These are phyloP conservation scores for Columba janthina DNA, from an alignment of 2,113 vertebrate species.

Conservation along the genomic window DNA sequence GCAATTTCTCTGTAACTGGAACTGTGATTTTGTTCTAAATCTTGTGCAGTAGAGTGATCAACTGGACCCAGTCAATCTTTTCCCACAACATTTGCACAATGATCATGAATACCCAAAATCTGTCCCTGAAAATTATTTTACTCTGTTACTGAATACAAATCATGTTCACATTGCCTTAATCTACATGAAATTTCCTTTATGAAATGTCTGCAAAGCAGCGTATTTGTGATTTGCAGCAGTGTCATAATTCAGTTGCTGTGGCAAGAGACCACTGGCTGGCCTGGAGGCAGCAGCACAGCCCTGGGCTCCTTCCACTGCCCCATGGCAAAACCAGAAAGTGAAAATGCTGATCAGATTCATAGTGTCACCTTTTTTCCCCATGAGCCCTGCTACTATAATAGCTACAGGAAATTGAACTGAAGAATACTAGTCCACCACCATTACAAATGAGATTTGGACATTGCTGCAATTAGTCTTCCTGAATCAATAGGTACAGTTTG, in stretches of 20 bases:
- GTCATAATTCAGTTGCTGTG: background rate
- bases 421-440: background rate
- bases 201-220: background rate
- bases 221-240: background rate
- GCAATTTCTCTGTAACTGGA: background rate
- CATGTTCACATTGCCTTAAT: background rate
- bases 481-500: background rate
- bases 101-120: background rate
- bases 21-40: background rate
- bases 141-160: background rate
- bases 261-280: background rate
- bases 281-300: background rate
- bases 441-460: background rate
- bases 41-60: background rate
- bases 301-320: background rate
- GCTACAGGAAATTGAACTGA: background rate
- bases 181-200: background rate
- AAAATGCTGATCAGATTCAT: background rate
- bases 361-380: background rate
- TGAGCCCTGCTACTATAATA: accelerated
- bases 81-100: background rate
- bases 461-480: slow-evolving; percentile 2
- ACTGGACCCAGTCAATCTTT: background rate
- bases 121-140: background rate
- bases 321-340: background rate